phyloP scores from a whole-genome alignment of 2,113 vertebrate species.

The Manacus vitellinus region DNA sequence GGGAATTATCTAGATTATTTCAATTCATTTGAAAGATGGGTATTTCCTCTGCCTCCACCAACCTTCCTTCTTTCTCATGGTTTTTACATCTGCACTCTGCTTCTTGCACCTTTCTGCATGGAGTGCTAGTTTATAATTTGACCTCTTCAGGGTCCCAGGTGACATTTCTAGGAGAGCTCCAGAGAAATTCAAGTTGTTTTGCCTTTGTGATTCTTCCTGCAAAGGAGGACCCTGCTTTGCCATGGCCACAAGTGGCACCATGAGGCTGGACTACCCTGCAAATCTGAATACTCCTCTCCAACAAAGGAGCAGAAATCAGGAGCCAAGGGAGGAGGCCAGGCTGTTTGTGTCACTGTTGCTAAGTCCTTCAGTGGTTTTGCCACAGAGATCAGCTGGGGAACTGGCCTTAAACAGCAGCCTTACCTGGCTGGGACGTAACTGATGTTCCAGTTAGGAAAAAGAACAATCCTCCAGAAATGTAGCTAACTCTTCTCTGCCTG shows the following conservation, averaged over 20 bases:
- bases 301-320: background rate
- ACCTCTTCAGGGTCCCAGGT: background rate
- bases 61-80: background rate
- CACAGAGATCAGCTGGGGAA: background rate
- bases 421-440: background rate
- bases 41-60: background rate
- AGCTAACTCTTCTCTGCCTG: background rate
- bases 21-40: background rate
- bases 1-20: background rate
- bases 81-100: background rate
- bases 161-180: background rate
- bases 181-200: background rate
- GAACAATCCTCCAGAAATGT: background rate
- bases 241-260: rapidly evolving
- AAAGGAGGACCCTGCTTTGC: background rate
- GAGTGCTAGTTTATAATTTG: background rate
- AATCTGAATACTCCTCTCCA: background rate
- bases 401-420: background rate
- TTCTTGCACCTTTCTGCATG: background rate
- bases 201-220: background rate
- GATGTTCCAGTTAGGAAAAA: background rate
- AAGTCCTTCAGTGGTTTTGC: background rate
- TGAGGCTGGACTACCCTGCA: background rate
- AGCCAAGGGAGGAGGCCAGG: background rate
- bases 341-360: background rate